Evolutionary conservation across 30 jellyfish, hydroid and myxozoan species (phyloP), one percentile per base, ranked within the genome.

Genomic region (Rhopilema esculentum): DNA sequence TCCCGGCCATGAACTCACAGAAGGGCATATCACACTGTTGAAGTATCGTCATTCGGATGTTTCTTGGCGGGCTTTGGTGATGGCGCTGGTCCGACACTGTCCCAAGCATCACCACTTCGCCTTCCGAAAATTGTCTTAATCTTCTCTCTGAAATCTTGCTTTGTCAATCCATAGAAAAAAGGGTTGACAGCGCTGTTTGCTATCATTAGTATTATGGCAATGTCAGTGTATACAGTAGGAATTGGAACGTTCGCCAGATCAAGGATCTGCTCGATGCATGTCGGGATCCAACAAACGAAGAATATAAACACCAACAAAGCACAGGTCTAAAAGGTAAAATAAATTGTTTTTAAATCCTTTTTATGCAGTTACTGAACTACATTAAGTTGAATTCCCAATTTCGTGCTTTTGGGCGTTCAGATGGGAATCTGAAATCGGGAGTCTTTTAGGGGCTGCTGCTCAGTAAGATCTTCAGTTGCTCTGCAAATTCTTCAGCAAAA

Each of bases 171-270:
- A 57, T 89, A 89, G 52, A 89, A 83, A 48, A 89, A 78, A 0
- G 97, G 97, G 79, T 89, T 89, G 6, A 89, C 85, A 1, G 90
- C 90, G 79, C 97, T 89, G 88, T 89, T 89, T 16, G 83, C 73
- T n/a, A 89, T 73, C 92, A 89, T 79, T 40, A 80, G 49, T 0
- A 81, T 89, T 17, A 89, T 62, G 8, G 97, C 91, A 20, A 89
- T 24, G 71, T 89, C 97, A 15, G 86, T 69, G 71, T 79, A 80
- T 16, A 63, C 63, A 33, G 69, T 32, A 29, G 68, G 25, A 61
- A 81, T 28, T 50, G 69, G 84, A 9, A 79, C 66, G 9, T 52
- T 21, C 12, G 88, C 88, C 89, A 79, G 4, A 28, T 25, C 52
- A 21, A 79, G 65, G 67, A 87, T 69, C 71, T 79, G 91, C 30